A percentile compares a stretch with the other conserved stretches of the same genome.
Conservation (phyloP, 1,140 invertebrate species). For the Bombus terrestris region DNA sequence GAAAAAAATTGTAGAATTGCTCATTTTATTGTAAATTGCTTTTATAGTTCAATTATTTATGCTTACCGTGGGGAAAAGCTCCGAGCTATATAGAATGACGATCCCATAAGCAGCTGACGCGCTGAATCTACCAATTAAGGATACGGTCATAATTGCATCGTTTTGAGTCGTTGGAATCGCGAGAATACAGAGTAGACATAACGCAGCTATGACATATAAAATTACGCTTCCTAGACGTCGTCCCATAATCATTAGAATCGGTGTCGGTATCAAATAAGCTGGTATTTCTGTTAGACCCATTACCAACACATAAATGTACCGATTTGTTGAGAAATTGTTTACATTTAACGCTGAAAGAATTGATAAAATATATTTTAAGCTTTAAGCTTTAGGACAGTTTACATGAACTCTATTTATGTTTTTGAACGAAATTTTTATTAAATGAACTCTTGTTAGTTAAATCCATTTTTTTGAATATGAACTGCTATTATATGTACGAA, state of each 20-base stretch:
- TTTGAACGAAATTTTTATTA: neutral
- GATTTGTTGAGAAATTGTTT: slow-evolving; percentile 81
- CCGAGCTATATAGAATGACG: slow-evolving; percentile 85
- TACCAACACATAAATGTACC: slow-evolving; percentile 80
- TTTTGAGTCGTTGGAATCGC: slow-evolving; percentile 73
- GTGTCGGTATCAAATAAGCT: slow-evolving; percentile 82
- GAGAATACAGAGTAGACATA: slow-evolving; percentile 79
- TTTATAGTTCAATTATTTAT: too few relatives aligned
- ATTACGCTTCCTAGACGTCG: slow-evolving; percentile 76
- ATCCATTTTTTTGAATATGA: neutral
- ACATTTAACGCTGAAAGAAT: slow-evolving; percentile 81
- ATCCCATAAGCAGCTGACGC: slow-evolving; percentile 86
- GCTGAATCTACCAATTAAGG: slow-evolving; percentile 85
- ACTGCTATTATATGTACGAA: neutral
- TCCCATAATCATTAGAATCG: slow-evolving; percentile 79
- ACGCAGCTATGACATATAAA: slow-evolving; percentile 79
- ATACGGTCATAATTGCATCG: slow-evolving; percentile 79
- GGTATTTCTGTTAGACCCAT: slow-evolving; percentile 83
- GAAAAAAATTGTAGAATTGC: too few relatives aligned
- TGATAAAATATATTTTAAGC: neutral
- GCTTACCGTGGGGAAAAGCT: slow-evolving; percentile 85
- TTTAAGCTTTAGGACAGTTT: neutral
- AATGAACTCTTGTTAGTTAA: neutral
- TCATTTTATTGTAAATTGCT: too few relatives aligned
- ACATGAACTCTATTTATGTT: neutral